Base-by-base conservation (phyloP, 2,797 vertebrate genomes). In the Hybognathus amarus region DNA sequence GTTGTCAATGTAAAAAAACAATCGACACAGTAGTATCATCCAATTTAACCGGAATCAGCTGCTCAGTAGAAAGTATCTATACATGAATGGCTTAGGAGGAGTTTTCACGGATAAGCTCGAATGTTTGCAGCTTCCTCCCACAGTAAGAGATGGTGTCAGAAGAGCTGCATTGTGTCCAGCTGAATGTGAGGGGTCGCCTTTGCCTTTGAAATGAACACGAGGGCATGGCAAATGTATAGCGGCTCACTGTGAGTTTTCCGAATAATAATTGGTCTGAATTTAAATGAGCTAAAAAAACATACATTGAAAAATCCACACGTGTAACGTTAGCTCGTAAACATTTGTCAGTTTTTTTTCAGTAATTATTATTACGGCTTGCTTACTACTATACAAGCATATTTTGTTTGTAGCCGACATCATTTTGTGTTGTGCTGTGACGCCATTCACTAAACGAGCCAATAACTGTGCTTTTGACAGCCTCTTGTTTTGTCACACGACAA, bases 121-220 rank as follows among this genome's bases (percentile, higher is more conserved):
- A 18, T 59, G 69, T 83, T 61, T 77, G 74, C 66, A 36, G 80
- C 76, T 80, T 83, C 70, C 84, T 85, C 63, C 61, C 76, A 12
- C 80, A 50, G 71, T 61, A 13, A 56, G 66, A 79, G 56, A 79
- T 42, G 69, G 69, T 76, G 87, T 91, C 87, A 91, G n/a, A 91
- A 90, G 89, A 87, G 88, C 85, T 67, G 91, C 92, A 92, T 94
- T 95, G 94, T 95, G 85, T 91, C 89, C 80, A 61, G 77, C 54
- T 76, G 81, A 83, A 85, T 83, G 79, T 56, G 79, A 86, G 85
- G 33, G 63, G 18, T 77, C 68, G 22, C 59, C 33, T 74, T 54
- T 42, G 82, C 70, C 50, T 70, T 33, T 79, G 38, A 56, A 67
- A 76, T n/a, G 33, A 50, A 17, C 76, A 22, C 12, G 40, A 66